Evolutionary conservation across 2,888 invertebrate genomes (phyloP), one percentile per base, ranked within the genome.

Genomic region (Apodemia mormo): DNA sequence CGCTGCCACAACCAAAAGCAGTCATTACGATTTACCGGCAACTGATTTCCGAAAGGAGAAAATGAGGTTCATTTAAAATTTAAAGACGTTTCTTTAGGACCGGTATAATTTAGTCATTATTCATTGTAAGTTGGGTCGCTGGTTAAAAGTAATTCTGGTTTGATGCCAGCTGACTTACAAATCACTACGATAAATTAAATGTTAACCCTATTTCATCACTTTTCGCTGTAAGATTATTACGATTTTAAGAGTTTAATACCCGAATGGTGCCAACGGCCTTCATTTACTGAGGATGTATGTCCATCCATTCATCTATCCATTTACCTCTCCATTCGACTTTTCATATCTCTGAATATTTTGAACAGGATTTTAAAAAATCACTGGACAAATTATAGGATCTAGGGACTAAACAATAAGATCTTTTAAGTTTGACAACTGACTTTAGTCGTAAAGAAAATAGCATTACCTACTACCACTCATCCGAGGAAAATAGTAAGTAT

Each of bases 71-170:
- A 45, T 61, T 64, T 43, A 70, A 70, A 67, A 70, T 67, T 69
- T 65, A 10, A 64, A 64, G 52, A 30, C 65, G 65, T 70, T 65
- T 58, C 52, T 52, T 66, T 49, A 22, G 52, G 61, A n/a, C 9
- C 52, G 54, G 61, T 49, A 70, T 67, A 67, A 70, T 45, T 67
- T 65, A 30, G 64, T 67, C 67, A 65, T 70, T 70, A 70, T 67
- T 70, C 70, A 67, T 49, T 33, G 70, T 61, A 61, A 70, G 67
- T 56, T 37, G 22, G 12, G 10, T 58, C 58, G 29, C 58, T 58
- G 58, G 58, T 58, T 58, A 58, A 58, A 29, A 58, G 58, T 58
- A 58, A 58, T 58, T 58, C 58, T 58, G 58, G 58, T 58, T 30
- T 58, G 58, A 58, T 30, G 58, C 12, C 30, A 30, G 9, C 58